Evolutionary conservation across 2,888 invertebrate species (phyloP), one percentile per base, ranked within the genome.

Genomic region (Cheilosia impressa): DNA sequence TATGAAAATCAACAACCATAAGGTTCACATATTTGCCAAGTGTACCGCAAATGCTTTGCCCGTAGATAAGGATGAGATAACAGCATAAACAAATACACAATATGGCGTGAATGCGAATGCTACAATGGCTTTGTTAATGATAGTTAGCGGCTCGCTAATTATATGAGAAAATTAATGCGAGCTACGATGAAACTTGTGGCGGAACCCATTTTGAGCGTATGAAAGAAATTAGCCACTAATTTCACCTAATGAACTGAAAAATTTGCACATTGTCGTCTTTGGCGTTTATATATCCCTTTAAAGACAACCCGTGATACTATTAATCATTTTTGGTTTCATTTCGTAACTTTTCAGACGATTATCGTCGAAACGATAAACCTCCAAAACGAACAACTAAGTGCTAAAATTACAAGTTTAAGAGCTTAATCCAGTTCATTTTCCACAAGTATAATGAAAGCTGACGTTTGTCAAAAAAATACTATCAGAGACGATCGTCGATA

Each of bases 51-150:
- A 58, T 41, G 60, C 71, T 27, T 52, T 60, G 27, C 24, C 13
- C 50, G 34, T 27, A 58, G 76, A 77, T 68, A 77, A 77, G 76
- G 34, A 31, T 27, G 52, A 53, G 76, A 68, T 77, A 77, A 68
- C 60, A n/a, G 52, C 17, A 53, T 77, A 60, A 77, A 68, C 53
- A 77, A 77, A 77, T 24, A 52, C n/a, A 68, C 41, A 77, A 77
- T 27, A 68, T 77, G 76, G 50, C 76, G 76, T 68, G 76, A 77
- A 68, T 77, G 45, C 60, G 60, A 77, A 27, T 58, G 53, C 52
- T n/a, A 76, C 66, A 77, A 68, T 77, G 53, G 22, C 38, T 68
- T 68, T 27, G 55, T 77, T 77, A 77, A 68, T 22, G 34, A 66
- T 75, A 47, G 68, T 60, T 66, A 58, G 57, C 19, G 50, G 76